These are phyloP conservation scores for Anas platyrhynchos DNA, from an alignment of 2,113 vertebrate species.

Conservation along the genomic window DNA sequence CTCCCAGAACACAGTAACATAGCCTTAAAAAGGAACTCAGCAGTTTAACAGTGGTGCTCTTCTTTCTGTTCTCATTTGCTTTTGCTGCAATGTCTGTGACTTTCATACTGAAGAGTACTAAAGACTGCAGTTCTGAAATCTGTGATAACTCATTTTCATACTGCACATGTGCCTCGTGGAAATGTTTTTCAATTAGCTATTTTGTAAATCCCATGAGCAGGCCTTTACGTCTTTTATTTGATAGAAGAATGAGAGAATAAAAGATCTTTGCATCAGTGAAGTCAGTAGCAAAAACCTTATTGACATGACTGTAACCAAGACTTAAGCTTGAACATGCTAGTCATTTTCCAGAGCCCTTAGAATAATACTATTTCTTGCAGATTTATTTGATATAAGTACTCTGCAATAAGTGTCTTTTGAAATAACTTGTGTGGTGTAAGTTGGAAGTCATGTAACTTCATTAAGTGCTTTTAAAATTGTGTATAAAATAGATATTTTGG, in stretches of 20 bases:
- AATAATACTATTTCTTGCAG: constrained; percentile 5
- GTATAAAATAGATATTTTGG: constrained; percentile 19
- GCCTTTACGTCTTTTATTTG: background rate
- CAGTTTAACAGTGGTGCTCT: background rate
- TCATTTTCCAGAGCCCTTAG: background rate
- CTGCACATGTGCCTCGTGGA: constrained; percentile 24
- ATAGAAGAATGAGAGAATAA: background rate
- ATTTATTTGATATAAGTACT: background rate
- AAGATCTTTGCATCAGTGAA: background rate
- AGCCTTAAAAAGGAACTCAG: constrained; percentile 4
- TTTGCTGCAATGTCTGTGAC: constrained; percentile 11
- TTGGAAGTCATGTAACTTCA: constrained; percentile 26
- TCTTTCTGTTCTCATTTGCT: constrained; percentile 1
- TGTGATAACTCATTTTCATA: background rate
- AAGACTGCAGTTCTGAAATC: constrained; percentile 19
- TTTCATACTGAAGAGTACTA: background rate
- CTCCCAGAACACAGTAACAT: background rate
- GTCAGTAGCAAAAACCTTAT: background rate
- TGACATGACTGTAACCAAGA: background rate
- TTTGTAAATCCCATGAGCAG: constrained; percentile 35
- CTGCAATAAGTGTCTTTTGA: background rate
- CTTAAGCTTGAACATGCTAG: background rate
- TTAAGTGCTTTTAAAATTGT: constrained; percentile 45
- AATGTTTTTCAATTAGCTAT: constrained; percentile 25
- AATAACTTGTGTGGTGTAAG: background rate